Base-by-base conservation (phyloP, 2,888 invertebrate genomes). In the Serrognathus titanus region DNA sequence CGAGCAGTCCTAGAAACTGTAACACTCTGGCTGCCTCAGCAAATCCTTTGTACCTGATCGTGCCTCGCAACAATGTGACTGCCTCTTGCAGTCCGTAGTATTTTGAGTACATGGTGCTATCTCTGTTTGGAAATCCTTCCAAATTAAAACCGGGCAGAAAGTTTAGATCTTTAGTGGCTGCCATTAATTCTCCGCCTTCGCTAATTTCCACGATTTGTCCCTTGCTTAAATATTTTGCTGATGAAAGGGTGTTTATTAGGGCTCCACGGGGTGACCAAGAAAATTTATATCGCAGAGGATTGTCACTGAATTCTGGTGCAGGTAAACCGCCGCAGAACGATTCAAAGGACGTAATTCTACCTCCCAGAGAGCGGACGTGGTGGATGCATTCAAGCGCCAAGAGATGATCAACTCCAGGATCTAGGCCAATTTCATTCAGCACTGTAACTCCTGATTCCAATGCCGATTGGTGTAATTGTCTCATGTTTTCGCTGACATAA, bases 261-360 rank as follows among this genome's bases (percentile, higher is more conserved):
- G 94, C 97, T 6, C 94, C 97, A 39, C 92, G 84, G 0, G 99
- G 99, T 51, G 92, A 96, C 99, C 99, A 99, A 10, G 95, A 97
- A 78, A 95, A 96, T 74, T 95, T 95, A 77, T 95, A 95, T 36
- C 94, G 80, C 35, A 94, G 72, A 0, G 94, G 87, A 75, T 98
- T 97, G 72, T 92, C 89, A 3, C 97, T 97, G 73, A 87, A 89
- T 77, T 99, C 98, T 0, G 99, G 98, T 0, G 98, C 97, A 0
- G 99, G 99, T 24, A 99, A 79, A 56, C 99, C 92, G 62, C 99
- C 99, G 71, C 99, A 99, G 79, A 92, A 99, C 0, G 97, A 97
- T 0, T 95, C 87, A 72, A 97, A 99, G 0, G 97, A 97, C 59
- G 92, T 93, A 9, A 98, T 85, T 71, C 92, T 88, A 43, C 97